phyloP scores from a whole-genome alignment of 2,888 invertebrate genomes.

The Atrina japonica region DNA sequence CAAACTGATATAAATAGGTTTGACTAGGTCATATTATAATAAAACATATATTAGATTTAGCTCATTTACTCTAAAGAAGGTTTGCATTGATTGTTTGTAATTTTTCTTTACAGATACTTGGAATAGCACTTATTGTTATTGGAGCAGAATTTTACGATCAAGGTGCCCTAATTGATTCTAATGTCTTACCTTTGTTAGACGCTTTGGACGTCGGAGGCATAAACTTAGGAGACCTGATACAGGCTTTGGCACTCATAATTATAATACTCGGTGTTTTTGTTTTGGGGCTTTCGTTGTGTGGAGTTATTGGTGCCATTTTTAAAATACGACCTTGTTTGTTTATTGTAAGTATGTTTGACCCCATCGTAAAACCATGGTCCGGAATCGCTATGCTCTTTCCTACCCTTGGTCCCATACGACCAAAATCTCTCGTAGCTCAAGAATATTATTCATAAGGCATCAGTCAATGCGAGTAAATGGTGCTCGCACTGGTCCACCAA shows the following conservation, averaged over 20 bases:
- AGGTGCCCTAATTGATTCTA: slow-evolving; percentile 8
- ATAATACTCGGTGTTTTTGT: slow-evolving; percentile 18
- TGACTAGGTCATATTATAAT: too few species aligned
- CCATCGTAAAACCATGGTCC: too few species aligned
- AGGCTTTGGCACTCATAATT: slow-evolving; percentile 11
- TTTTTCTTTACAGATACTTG: slow-evolving; percentile 23
- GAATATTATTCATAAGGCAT: too few species aligned
- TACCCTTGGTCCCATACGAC: too few species aligned
- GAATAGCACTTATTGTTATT: slow-evolving; percentile 11
- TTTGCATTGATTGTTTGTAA: background rate
- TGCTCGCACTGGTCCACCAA: too few species aligned
- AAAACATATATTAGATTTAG: background rate
- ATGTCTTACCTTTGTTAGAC: slow-evolving; percentile 20
- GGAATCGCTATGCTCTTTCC: too few species aligned
- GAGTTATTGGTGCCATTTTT: slow-evolving; percentile 22
- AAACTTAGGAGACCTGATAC: slow-evolving; percentile 4
- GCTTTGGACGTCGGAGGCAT: slow-evolving; percentile 12
- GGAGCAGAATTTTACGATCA: slow-evolving; percentile 12
- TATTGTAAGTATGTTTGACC: slow-evolving; percentile 1
- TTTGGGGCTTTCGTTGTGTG: slow-evolving; percentile 7
- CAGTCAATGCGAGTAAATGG: too few species aligned
- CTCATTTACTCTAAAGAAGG: background rate
- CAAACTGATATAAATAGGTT: too few species aligned
- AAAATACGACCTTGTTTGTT: slow-evolving; percentile 10
- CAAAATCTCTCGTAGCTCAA: too few species aligned